phyloP scores from a whole-genome alignment of 2,888 invertebrate species.

The Megalurothrips usitatus region DNA sequence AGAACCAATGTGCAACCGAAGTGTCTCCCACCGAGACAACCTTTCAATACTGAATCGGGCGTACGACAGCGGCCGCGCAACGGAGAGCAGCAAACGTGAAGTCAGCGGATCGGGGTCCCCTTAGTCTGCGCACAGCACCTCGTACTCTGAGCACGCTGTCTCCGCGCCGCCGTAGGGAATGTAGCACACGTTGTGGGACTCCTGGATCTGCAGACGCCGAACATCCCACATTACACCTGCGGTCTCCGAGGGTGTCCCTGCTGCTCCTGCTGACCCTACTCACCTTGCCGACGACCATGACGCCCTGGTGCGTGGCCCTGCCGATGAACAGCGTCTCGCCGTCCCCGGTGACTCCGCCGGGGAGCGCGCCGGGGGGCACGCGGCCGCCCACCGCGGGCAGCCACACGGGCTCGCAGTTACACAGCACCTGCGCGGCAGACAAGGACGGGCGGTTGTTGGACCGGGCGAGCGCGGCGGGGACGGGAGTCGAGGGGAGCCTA shows the following conservation, averaged over 20 bases:
- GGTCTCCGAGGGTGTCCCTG: not conserved
- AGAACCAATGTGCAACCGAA: not conserved
- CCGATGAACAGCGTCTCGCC: slow-evolving; percentile 47
- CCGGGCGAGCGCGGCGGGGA: no score
- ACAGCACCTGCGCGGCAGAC: slow-evolving; percentile 44
- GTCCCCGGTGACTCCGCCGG: slow-evolving; percentile 43
- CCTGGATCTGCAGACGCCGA: slow-evolving; percentile 60
- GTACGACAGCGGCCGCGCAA: no score
- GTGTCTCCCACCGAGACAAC: not conserved
- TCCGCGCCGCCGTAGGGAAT: slow-evolving; percentile 79
- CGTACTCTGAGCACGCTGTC: slow-evolving; percentile 73
- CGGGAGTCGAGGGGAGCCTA: slow-evolving; percentile 41
- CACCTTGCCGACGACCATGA: slow-evolving; percentile 45
- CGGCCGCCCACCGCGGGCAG: slow-evolving; percentile 55
- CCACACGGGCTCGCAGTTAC: slow-evolving; percentile 49
- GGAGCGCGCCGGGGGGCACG: slow-evolving; percentile 45
- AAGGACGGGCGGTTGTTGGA: no score
- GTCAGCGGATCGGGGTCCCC: not conserved
- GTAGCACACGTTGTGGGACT: slow-evolving; percentile 75
- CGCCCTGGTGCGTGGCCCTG: slow-evolving; percentile 42
- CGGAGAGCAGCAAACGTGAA: no score
- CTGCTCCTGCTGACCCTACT: not conserved
- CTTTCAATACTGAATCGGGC: not conserved
- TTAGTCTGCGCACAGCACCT: slow-evolving; percentile 54
- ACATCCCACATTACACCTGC: not conserved